These are phyloP conservation scores for Lepus europaeus DNA, from an alignment of 2,113 vertebrate species.

Conservation along the genomic window DNA sequence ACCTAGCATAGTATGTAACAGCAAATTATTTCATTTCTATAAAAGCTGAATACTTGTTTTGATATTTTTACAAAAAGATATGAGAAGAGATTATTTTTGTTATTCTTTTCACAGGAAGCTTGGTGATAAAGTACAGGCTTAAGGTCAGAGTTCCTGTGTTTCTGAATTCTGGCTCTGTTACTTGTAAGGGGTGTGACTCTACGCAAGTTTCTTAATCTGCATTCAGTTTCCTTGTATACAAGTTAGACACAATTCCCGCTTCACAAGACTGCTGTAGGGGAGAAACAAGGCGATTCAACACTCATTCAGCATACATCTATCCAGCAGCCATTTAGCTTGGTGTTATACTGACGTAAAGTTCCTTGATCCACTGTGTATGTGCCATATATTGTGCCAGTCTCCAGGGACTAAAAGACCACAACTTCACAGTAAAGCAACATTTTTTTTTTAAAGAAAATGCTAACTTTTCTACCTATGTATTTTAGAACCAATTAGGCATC, in stretches of 20 bases:
- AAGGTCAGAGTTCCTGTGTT: background rate
- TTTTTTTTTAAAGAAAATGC: background rate
- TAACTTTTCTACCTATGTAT: conserved; percentile 23
- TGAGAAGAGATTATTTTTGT: background rate
- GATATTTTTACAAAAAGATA: conserved; percentile 25
- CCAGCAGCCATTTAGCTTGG: background rate
- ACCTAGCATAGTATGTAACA: background rate
- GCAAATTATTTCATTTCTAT: conserved; percentile 19
- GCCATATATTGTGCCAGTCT: background rate
- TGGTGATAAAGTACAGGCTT: background rate
- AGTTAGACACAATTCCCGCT: background rate
- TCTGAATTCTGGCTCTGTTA: conserved; percentile 14
- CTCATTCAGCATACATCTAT: background rate
- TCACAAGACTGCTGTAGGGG: background rate
- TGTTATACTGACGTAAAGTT: conserved; percentile 1
- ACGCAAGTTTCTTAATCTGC: background rate
- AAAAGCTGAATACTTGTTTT: conserved; percentile 35
- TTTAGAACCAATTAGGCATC: conserved; percentile 8
- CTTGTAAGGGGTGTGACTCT: background rate
- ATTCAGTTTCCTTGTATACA: background rate
- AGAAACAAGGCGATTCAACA: conserved; percentile 1
- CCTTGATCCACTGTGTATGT: background rate
- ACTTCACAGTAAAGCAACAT: conserved; percentile 12
- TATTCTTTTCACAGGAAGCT: background rate
- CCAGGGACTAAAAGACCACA: background rate